phyloP scores from a whole-genome alignment of 2,888 invertebrate species.

The Peribatodes rhomboidaria region DNA sequence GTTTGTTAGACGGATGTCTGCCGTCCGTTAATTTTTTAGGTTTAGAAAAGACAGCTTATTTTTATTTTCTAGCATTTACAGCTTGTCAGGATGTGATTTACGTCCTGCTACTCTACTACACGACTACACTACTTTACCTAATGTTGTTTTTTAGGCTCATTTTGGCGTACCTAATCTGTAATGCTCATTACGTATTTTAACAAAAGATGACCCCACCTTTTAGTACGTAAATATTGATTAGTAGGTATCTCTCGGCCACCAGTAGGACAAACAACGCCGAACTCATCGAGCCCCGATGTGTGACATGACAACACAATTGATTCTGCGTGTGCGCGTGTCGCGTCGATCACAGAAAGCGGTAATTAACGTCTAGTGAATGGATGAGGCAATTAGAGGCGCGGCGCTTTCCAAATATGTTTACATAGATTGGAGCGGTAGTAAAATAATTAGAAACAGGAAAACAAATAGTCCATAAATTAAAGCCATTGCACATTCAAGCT shows the following conservation, averaged over 20 bases:
- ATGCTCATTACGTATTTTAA: too few relatives aligned
- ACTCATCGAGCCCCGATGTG: slow-evolving; percentile 14
- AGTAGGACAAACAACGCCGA: slow-evolving; percentile 18
- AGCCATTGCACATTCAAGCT: too few relatives aligned
- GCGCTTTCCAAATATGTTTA: slow-evolving; percentile 18
- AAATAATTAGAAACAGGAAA: background rate
- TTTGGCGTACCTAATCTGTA: too few relatives aligned
- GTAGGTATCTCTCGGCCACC: background rate
- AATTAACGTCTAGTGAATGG: slow-evolving; percentile 30
- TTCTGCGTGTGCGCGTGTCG: slow-evolving; percentile 61
- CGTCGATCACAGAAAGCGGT: slow-evolving; percentile 49
- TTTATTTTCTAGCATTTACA: too few relatives aligned
- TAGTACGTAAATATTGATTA: background rate
- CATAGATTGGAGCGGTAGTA: background rate
- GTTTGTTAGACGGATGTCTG: too few relatives aligned
- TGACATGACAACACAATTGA: slow-evolving; percentile 58
- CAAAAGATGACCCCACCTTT: too few relatives aligned
- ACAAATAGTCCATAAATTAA: background rate
- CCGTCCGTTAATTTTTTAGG: too few relatives aligned
- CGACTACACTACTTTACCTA: too few relatives aligned
- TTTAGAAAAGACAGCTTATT: too few relatives aligned
- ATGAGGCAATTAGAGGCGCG: slow-evolving; percentile 28
- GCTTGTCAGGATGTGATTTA: too few relatives aligned
- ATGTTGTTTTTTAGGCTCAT: background rate
- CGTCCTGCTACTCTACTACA: too few relatives aligned